A percentile compares a stretch with the other conserved stretches of the same genome.
phyloP scores from a whole-genome alignment of 1,140 invertebrate genomes.

The Leucophenga varia region DNA sequence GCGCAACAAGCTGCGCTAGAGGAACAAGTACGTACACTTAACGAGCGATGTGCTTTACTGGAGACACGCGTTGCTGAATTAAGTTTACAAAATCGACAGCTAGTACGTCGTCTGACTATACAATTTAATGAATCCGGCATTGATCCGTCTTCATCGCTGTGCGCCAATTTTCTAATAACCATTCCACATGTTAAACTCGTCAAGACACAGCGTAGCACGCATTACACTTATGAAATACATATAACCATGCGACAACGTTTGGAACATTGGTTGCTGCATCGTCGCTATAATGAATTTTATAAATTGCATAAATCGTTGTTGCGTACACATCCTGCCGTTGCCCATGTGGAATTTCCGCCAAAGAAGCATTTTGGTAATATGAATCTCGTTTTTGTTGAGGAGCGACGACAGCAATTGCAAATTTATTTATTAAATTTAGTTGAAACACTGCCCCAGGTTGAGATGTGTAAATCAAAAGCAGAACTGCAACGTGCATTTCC shows the following conservation, averaged over 20 bases:
- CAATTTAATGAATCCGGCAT: conserved; percentile 45
- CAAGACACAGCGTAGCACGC: conserved; percentile 27
- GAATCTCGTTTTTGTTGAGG: conserved; percentile 78
- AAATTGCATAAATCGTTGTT: conserved; percentile 74
- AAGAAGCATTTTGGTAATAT: conserved; percentile 88
- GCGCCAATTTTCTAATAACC: conserved; percentile 50
- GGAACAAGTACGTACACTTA: conserved; percentile 31
- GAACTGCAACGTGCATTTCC: conserved; percentile 47
- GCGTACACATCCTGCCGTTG: conserved; percentile 70
- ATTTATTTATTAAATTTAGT: conserved; percentile 74
- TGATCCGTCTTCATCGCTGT: conserved; percentile 40
- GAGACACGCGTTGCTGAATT: conserved; percentile 46
- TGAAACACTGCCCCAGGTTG: conserved; percentile 68
- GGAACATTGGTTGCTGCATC: conserved; percentile 87
- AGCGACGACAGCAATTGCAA: conserved; percentile 71
- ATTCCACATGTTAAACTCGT: conserved; percentile 46
- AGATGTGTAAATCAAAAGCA: conserved; percentile 58
- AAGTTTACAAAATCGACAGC: conserved; percentile 40
- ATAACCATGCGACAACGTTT: conserved; percentile 60
- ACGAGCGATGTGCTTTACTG: conserved; percentile 39
- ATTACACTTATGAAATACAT: conserved; percentile 48
- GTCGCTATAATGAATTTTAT: conserved; percentile 84
- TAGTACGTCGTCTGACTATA: conserved; percentile 39
- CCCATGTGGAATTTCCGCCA: conserved; percentile 81
- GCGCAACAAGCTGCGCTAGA: conserved; percentile 29